Evolutionary conservation across 2,888 invertebrate species (phyloP).

Genomic region (Stratiomys singularior): DNA sequence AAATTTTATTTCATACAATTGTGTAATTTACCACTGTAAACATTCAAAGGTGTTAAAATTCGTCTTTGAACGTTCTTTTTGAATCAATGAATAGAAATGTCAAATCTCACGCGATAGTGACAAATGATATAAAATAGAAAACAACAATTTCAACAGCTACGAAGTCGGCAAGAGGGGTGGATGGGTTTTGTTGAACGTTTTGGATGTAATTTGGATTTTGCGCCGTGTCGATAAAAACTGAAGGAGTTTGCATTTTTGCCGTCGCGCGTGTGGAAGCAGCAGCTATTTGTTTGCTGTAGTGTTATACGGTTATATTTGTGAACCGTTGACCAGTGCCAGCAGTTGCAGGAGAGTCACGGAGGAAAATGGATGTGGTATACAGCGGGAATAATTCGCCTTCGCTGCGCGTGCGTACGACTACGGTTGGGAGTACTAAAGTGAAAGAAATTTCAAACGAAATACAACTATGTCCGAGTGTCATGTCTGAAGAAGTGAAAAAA

Average conservation of each 20-base stretch:
- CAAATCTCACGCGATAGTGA: constrained; percentile 11
- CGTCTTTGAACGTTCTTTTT: too few species aligned
- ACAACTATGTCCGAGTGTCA: constrained; percentile 74
- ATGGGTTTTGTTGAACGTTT: not conserved
- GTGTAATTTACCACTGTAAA: too few species aligned
- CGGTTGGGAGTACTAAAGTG: constrained; percentile 57
- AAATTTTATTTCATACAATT: too few species aligned
- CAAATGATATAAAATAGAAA: not conserved
- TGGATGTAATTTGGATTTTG: constrained; percentile 23
- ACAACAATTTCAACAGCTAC: not conserved
- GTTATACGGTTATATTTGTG: constrained; percentile 11
- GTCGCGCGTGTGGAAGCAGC: constrained; percentile 31
- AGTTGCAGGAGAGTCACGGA: constrained; percentile 30
- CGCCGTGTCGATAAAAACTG: constrained; percentile 18
- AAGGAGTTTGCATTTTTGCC: constrained; percentile 3
- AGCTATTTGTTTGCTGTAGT: not conserved
- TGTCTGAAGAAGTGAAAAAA: constrained; percentile 69
- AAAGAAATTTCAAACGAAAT: constrained; percentile 67
- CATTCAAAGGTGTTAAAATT: too few species aligned
- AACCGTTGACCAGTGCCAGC: constrained; percentile 9
- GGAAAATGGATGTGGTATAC: constrained; percentile 33
- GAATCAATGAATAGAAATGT: not conserved
- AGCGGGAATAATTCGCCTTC: constrained; percentile 59
- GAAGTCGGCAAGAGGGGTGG: not conserved
- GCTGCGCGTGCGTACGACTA: constrained; percentile 63